Evolutionary conservation across 53 echinoderm and acorn worm species (phyloP).

Genomic region (Antedon mediterranea): DNA sequence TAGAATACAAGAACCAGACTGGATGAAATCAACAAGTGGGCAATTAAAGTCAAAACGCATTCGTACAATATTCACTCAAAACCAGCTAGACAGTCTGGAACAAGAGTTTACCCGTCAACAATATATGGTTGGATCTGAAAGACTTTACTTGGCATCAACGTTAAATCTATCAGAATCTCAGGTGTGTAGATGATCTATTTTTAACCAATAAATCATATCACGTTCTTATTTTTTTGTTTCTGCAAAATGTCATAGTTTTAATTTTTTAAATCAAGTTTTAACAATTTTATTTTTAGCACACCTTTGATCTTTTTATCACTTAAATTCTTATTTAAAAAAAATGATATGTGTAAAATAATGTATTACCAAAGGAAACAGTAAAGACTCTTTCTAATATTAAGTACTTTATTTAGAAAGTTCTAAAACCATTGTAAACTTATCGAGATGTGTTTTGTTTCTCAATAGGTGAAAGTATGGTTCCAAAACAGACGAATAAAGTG

Average conservation of each 20-base stretch:
- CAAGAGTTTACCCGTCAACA: constrained; percentile 65
- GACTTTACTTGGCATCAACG: constrained; percentile 51
- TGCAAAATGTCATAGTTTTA: too few species aligned
- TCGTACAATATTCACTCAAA: constrained; percentile 72
- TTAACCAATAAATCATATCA: too few species aligned
- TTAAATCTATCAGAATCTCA: constrained; percentile 67
- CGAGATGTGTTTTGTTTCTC: neutral
- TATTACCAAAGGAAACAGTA: too few species aligned
- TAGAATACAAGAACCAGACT: neutral
- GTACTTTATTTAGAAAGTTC: too few species aligned
- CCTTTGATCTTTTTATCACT: too few species aligned
- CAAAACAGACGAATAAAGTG: constrained; percentile 90
- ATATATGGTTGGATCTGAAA: constrained; percentile 77
- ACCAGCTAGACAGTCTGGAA: constrained; percentile 66
- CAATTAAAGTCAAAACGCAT: constrained; percentile 36
- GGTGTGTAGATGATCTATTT: constrained; percentile 36
- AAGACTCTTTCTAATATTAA: too few species aligned
- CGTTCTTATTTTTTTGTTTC: too few species aligned
- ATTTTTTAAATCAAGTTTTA: too few species aligned
- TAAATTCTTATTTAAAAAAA: too few species aligned
- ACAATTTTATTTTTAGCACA: too few species aligned
- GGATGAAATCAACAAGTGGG: neutral
- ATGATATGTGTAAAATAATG: too few species aligned
- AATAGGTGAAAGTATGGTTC: constrained; percentile 97
- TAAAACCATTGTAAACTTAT: too few species aligned